phyloP scores from a whole-genome alignment of 2,113 vertebrate genomes.

The Australoheros scitulus region DNA sequence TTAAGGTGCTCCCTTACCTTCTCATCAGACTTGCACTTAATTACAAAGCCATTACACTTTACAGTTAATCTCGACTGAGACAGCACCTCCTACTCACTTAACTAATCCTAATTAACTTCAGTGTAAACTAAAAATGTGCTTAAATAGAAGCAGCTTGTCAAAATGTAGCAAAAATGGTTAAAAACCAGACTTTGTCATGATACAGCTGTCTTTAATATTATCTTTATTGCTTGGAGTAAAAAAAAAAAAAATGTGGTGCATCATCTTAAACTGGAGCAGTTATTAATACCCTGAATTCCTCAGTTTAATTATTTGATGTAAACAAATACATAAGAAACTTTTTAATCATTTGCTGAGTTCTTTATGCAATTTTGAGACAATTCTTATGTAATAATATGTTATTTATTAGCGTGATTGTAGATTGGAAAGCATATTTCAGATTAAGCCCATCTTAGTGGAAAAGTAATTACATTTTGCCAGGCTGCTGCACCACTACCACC shows the following conservation, averaged over 20 bases:
- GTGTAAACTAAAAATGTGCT: neutral
- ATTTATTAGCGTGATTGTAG: neutral
- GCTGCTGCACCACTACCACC: neutral
- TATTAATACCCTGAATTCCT: neutral
- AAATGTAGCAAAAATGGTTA: neutral
- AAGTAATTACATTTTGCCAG: neutral
- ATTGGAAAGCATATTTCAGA: too few species aligned
- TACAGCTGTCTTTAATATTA: too few species aligned
- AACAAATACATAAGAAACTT: neutral
- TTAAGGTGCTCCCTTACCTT: conserved; percentile 46
- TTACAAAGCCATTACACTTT: conserved; percentile 31
- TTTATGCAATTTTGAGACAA: neutral
- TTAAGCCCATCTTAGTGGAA: neutral
- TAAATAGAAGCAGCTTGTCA: conserved; percentile 2
- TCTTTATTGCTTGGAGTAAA: too few species aligned
- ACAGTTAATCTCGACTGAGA: conserved; percentile 4
- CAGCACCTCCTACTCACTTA: neutral
- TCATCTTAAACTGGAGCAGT: too few species aligned
- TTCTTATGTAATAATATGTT: neutral
- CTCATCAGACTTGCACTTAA: conserved; percentile 50
- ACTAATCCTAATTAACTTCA: neutral
- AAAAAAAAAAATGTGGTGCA: too few species aligned
- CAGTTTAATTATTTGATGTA: neutral
- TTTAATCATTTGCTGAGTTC: neutral
- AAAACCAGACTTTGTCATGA: too few species aligned